Evolutionary conservation across 2,888 invertebrate species (phyloP), one percentile per base, ranked within the genome.

Genomic region (Dicranocentrus wangi): DNA sequence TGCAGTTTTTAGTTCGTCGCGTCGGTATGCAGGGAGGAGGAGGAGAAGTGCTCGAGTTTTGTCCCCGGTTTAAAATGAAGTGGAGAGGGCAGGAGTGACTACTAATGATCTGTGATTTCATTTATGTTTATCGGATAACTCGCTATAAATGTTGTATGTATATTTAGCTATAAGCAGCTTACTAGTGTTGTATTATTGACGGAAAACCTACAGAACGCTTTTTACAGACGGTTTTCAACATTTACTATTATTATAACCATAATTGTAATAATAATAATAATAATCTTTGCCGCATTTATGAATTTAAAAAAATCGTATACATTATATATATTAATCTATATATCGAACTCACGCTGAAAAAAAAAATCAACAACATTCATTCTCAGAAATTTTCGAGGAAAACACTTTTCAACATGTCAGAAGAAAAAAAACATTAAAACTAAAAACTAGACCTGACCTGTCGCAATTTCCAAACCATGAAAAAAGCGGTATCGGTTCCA

Each of bases 61-160:
- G 58, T 66, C 75, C 75, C 75, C 73, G 73, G 73, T 73, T 60
- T 63, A 53, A 23, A 43, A 42, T 39, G 23, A 65, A 27, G 58
- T 21, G 53, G 75, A 51, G 63, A 66, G 66, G 77, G 43, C 71
- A 76, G 70, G 51, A 66, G 81, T 72, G 83, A 83, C 81, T 82
- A 80, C 76, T 82, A 85, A 79, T 83, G 84, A 84, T 83, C 84
- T 84, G 84, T 84, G 84, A 84, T 84, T 84, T 83, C 81, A 81
- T 83, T 79, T 82, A 47, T 70, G 81, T 75, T 76, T 69, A 66
- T 79, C 66, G 72, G 63, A 60, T 72, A 79, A 51, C 70, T 63
- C 77, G 69, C 69, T 39, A 77, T n/a, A n/a, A n/a, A n/a, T 69
- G 61, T 69, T 78, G 63, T 65, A 77, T 70, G 69, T 70, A 63